phyloP scores from a whole-genome alignment of 2,797 vertebrate genomes.

The Brotula barbata region DNA sequence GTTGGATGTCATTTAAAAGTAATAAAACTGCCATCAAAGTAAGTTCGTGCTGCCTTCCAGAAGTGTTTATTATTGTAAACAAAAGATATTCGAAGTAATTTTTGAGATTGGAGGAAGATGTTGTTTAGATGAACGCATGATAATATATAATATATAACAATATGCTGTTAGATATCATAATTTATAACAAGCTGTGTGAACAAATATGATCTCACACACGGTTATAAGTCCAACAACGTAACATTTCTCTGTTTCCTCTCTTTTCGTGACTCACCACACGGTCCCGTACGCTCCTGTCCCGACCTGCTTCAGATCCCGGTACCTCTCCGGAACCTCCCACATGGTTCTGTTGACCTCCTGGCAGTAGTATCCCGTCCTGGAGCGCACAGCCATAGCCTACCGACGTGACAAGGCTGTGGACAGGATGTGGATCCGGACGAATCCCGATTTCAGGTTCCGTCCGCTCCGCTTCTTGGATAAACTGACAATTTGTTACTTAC shows the following conservation, averaged over 20 bases:
- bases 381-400: conserved; percentile 81
- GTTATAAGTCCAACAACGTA: too few relatives aligned
- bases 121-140: too few relatives aligned
- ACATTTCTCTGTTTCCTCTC: not conserved
- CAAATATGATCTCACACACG: too few relatives aligned
- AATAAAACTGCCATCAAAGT: too few relatives aligned
- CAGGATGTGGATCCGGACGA: conserved; percentile 5
- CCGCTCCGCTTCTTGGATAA: not conserved
- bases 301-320: conserved; percentile 88
- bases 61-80: too few relatives aligned
- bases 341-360: conserved; percentile 89
- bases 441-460: not conserved
- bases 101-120: too few relatives aligned
- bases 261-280: conserved; percentile 84
- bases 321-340: conserved; percentile 92
- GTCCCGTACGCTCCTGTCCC: conserved; percentile 95
- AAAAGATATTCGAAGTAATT: too few relatives aligned
- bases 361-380: conserved; percentile 84
- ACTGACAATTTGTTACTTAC: not conserved
- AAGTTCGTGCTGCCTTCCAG: too few relatives aligned
- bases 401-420: conserved; percentile 7
- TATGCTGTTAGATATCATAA: too few relatives aligned
- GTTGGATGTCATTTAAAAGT: too few relatives aligned
- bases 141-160: too few relatives aligned
- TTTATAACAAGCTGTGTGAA: too few relatives aligned